A percentile compares a stretch with the other conserved stretches of the same genome.
Evolutionary conservation across 2,797 vertebrate genomes (phyloP).

Genomic region (Spheniscus humboldti): DNA sequence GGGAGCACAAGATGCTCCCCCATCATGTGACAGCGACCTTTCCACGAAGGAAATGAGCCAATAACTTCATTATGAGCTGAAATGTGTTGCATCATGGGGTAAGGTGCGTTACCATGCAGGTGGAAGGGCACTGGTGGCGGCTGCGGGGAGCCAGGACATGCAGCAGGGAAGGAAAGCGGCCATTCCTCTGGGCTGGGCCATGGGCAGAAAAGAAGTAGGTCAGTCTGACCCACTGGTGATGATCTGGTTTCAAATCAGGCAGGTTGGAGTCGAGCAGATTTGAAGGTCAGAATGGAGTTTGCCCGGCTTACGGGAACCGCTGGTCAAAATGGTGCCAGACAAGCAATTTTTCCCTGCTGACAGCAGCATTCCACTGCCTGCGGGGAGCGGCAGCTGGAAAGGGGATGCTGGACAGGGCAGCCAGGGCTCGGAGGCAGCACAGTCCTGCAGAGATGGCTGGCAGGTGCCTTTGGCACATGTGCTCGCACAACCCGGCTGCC

Average conservation of each 20-base stretch:
- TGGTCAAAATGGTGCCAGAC: not conserved
- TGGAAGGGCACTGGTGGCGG: not conserved
- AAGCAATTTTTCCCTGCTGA: not conserved
- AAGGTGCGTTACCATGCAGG: not conserved
- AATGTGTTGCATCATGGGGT: not conserved
- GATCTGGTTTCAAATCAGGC: not conserved
- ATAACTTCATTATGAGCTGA: not conserved
- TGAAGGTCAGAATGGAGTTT: not conserved
- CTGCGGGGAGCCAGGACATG: accelerated
- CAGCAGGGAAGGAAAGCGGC: not conserved
- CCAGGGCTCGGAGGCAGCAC: accelerated
- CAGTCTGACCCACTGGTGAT: not conserved
- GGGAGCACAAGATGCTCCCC: not conserved
- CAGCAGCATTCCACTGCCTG: not conserved
- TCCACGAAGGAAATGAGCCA: not conserved
- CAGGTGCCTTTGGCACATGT: accelerated
- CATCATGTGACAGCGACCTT: accelerated
- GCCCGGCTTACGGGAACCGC: not conserved
- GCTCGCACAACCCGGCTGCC: accelerated
- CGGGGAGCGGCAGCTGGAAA: accelerated
- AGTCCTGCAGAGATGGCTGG: not conserved
- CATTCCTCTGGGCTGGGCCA: not conserved
- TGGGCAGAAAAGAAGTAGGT: not conserved
- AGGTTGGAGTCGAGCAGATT: not conserved
- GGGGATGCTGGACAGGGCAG: not conserved